Evolutionary conservation across 2,888 invertebrate species (phyloP).

Genomic region (Drosophila percnosoma): DNA sequence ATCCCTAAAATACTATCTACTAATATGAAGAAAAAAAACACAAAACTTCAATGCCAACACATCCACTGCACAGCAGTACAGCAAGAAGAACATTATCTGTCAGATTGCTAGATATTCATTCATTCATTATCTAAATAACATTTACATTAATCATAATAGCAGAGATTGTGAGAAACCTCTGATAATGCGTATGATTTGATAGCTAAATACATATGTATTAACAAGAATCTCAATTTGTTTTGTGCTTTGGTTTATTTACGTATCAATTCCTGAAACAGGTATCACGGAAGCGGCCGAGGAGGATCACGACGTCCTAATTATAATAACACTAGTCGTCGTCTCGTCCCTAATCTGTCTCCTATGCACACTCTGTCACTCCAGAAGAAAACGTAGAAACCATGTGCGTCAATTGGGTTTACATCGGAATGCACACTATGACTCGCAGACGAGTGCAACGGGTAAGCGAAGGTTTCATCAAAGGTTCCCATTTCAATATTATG

Average conservation of each 20-base stretch:
- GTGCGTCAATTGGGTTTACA: conserved; percentile 84
- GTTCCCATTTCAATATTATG: conserved; percentile 17
- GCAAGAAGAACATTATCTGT: conserved; percentile 28
- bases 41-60: conserved; percentile 26
- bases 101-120: conserved; percentile 40
- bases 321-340: conserved; percentile 85
- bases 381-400: conserved; percentile 85
- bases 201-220: conserved; percentile 32
- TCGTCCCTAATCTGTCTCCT: conserved; percentile 86
- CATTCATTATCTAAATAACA: conserved; percentile 23
- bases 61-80: conserved; percentile 32
- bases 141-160: conserved; percentile 27
- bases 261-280: conserved; percentile 69
- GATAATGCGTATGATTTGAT: conserved; percentile 30
- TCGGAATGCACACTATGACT: conserved; percentile 85
- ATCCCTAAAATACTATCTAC: conserved; percentile 24
- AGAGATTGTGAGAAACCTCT: conserved; percentile 19
- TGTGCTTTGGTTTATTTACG: conserved; percentile 40
- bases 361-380: conserved; percentile 86
- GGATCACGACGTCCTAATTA: conserved; percentile 86
- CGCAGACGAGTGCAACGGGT: conserved; percentile 85
- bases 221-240: conserved; percentile 12
- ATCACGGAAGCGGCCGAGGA: conserved; percentile 85
- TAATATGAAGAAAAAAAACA: conserved; percentile 29
- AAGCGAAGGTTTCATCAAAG: conserved; percentile 22